phyloP scores from a whole-genome alignment of 2,888 invertebrate genomes.

The Drosophila mulleri region DNA sequence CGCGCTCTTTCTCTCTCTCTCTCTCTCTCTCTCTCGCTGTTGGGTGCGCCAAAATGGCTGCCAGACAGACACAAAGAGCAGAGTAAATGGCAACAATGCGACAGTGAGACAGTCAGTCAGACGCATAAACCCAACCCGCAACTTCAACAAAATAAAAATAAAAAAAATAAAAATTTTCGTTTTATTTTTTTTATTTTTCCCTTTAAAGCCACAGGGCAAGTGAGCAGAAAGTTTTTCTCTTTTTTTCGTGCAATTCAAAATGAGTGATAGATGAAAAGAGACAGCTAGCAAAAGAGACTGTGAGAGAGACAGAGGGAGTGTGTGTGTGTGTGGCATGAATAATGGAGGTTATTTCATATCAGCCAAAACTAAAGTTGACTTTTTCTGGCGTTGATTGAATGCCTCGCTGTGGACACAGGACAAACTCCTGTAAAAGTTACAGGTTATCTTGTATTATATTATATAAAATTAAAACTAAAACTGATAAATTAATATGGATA shows the following conservation, averaged over 20 bases:
- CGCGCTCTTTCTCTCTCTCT: not conserved
- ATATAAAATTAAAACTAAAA: slow-evolving; percentile 3
- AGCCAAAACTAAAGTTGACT: slow-evolving; percentile 62
- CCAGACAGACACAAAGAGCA: slow-evolving; percentile 52
- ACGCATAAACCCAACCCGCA: not conserved
- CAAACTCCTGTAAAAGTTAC: not conserved
- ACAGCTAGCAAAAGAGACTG: not conserved
- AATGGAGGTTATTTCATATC: slow-evolving; percentile 58
- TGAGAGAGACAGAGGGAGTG: not conserved
- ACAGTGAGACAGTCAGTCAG: slow-evolving; percentile 39
- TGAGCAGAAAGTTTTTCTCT: slow-evolving; percentile 57
- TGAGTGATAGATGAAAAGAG: slow-evolving; percentile 39
- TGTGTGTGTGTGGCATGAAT: slow-evolving; percentile 37
- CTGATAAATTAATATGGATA: no score
- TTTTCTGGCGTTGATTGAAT: slow-evolving; percentile 60
- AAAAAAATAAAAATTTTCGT: slow-evolving; percentile 47
- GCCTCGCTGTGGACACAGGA: slow-evolving; percentile 15
- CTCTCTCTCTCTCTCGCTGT: slow-evolving; percentile 10
- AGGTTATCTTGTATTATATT: slow-evolving; percentile 15
- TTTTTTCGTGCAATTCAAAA: slow-evolving; percentile 32
- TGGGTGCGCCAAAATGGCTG: slow-evolving; percentile 46
- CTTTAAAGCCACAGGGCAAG: slow-evolving; percentile 69
- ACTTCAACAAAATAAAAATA: slow-evolving; percentile 23
- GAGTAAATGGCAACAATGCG: slow-evolving; percentile 62
- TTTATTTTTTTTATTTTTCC: not conserved